Base-by-base conservation (phyloP, 1,140 invertebrate genomes). In the Pseudomyrmex cubaensis region DNA sequence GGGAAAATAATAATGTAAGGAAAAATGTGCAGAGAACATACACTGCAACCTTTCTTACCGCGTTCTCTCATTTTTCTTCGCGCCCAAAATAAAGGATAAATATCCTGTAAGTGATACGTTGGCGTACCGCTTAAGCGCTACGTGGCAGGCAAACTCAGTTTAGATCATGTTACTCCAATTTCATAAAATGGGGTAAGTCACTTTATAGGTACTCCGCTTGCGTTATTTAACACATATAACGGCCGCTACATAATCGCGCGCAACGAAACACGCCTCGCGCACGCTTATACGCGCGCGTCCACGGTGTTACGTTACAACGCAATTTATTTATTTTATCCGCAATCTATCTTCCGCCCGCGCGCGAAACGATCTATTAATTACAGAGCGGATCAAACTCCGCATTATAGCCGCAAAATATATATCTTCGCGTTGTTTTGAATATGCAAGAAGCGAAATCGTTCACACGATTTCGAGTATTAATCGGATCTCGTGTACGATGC, bases 111-210 rank as follows among this genome's bases (percentile, higher is more conserved):
- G 44, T 59, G 54, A 80, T 80, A 80, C 54, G 20, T 70, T 48
- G 66, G 2, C 9, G 8, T 22, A 25, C 25, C 54, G 64, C 54
- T 78, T 78, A 80, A 72, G 54, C 66, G 61, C 59, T 54, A 44
- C 59, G 46, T 52, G 44, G 64, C 54, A 72, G 66, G 76, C 56
- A 54, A 80, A 59, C 64, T 78, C 20, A 48, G 64, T 80, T 80
- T 72, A 80, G 52, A 72, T 80, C 76, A 80, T 46, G 76, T 80
- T 72, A 72, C 66, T 80, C 76, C 54, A 80, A 72, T 80, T 72
- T 80, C 76, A 70, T 80, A 80, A 78, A 78, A 78, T 70, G 52
- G 17, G 44, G 63, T 57, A 70, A 80, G 76, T 80, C 76, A 72
- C 76, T 72, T 80, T 80, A 72, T 59, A 72, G 54, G 66, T 35